phyloP scores from a whole-genome alignment of 2,888 invertebrate genomes.

The Hanleya hanleyi region DNA sequence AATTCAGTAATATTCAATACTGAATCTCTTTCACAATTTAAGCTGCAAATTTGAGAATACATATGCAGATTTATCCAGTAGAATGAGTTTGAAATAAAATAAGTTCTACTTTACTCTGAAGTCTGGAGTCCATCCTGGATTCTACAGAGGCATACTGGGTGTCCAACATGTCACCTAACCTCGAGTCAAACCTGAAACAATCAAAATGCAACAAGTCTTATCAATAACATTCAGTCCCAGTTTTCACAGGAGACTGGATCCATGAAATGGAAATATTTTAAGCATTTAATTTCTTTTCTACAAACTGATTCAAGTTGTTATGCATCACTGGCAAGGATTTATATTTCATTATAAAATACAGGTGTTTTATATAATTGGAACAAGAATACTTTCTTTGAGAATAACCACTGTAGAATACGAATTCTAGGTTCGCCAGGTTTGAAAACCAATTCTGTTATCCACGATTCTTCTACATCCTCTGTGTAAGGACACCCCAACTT shows the following conservation, averaged over 20 bases:
- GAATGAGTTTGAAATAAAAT: too few species aligned
- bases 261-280: too few species aligned
- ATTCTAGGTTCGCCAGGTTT: slow-evolving; percentile 67
- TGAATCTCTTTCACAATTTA: too few species aligned
- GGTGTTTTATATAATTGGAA: background rate
- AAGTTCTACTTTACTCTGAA: too few species aligned
- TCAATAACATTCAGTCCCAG: slow-evolving; percentile 2
- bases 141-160: slow-evolving; percentile 53
- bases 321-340: too few species aligned
- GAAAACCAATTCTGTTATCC: slow-evolving; percentile 62
- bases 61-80: too few species aligned
- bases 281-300: too few species aligned
- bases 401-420: slow-evolving; percentile 65
- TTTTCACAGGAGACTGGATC: too few species aligned
- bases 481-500: slow-evolving; percentile 63
- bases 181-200: slow-evolving; percentile 57
- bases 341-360: background rate
- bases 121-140: slow-evolving; percentile 62
- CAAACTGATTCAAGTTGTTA: too few species aligned
- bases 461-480: slow-evolving; percentile 64
- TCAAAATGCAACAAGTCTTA: background rate
- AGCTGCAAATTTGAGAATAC: too few species aligned
- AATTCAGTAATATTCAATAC: too few species aligned
- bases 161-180: slow-evolving; percentile 57
- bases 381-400: slow-evolving; percentile 52